phyloP scores from a whole-genome alignment of 2,888 invertebrate genomes.

The Ernsta delagoae region DNA sequence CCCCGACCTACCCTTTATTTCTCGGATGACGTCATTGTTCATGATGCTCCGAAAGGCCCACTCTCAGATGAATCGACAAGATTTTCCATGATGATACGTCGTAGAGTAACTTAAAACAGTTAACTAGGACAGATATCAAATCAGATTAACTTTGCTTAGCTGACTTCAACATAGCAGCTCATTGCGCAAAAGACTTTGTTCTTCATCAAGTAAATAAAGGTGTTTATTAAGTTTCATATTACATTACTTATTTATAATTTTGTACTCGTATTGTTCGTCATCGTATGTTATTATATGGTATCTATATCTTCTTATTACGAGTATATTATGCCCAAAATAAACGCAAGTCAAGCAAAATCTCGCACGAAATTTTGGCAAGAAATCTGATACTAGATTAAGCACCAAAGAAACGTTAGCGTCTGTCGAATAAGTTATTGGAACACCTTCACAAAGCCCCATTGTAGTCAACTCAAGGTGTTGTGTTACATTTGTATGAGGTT shows the following conservation, averaged over 20 bases:
- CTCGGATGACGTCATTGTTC: conserved; percentile 45
- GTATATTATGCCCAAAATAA: neutral
- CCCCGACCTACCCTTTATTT: conserved; percentile 43
- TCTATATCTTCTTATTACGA: neutral
- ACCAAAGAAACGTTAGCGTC: conserved; percentile 5
- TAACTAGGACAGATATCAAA: no score
- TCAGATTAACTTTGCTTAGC: no score
- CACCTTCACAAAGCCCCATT: conserved; percentile 28
- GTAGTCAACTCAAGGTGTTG: conserved; percentile 19
- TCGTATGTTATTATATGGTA: neutral
- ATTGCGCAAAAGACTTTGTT: no score
- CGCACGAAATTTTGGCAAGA: neutral
- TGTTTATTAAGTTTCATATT: no score
- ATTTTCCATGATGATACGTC: no score
- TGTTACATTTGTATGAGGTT: conserved; percentile 27
- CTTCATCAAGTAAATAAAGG: no score
- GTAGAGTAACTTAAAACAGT: no score
- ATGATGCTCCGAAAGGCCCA: conserved; percentile 32
- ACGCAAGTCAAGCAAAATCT: neutral
- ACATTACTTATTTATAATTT: no score
- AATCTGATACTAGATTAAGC: conserved; percentile 11
- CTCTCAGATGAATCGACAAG: conserved; percentile 24
- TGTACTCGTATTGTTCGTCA: no score
- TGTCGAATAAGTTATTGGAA: conserved; percentile 26
- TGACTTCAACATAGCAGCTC: no score